Conservation (phyloP, 2,113 vertebrate species). For the Toxotes jaculatrix region DNA sequence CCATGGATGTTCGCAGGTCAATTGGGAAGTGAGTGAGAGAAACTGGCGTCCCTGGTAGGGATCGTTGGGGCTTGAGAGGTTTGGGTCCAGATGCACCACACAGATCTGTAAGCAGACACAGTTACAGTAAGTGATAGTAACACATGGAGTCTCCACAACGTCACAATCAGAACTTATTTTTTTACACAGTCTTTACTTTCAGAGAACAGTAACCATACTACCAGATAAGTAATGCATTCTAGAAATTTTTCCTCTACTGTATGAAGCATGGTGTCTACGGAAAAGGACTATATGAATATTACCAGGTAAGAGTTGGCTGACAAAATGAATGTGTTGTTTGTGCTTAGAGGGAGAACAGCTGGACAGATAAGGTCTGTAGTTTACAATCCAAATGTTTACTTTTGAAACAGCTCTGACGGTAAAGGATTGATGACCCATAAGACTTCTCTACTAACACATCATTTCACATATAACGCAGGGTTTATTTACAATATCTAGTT, state of each 20-base stretch:
- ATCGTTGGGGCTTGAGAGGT: conserved; percentile 88
- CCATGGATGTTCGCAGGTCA: conserved; percentile 94
- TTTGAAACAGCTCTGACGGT: not conserved
- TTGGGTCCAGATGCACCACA: conserved; percentile 82
- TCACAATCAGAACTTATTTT: not conserved
- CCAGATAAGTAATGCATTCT: not conserved
- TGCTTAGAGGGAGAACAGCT: not conserved
- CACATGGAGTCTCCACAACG: not conserved
- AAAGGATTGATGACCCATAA: not conserved
- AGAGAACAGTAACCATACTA: not conserved
- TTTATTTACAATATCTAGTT: not conserved
- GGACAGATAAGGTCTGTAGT: not conserved
- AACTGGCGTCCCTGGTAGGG: conserved; percentile 89
- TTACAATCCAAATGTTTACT: not conserved
- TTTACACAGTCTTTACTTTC: not conserved
- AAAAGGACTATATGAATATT: not conserved
- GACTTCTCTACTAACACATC: not conserved
- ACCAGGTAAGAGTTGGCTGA: not conserved
- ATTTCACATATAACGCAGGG: not conserved
- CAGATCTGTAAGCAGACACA: conserved; percentile 80
- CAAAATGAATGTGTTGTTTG: not conserved
- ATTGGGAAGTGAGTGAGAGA: conserved; percentile 88
- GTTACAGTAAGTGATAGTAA: not conserved
- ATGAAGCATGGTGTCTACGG: not conserved
- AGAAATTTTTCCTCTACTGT: not conserved